Base-by-base conservation (phyloP, 2,797 vertebrate genomes). In the Euthynnus affinis region DNA sequence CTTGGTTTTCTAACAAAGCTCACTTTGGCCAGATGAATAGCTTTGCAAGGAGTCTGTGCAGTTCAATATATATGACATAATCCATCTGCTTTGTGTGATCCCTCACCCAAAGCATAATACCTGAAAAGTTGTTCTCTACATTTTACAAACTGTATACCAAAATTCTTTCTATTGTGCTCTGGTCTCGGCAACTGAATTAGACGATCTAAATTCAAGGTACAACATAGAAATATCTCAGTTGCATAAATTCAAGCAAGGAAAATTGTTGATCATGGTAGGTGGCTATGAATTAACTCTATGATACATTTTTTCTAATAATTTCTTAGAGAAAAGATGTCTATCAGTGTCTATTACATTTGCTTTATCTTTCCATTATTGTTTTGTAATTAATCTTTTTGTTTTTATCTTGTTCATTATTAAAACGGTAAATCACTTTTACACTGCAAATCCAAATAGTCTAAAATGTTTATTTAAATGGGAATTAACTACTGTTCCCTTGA, bases 11-110 rank as follows among this genome's bases (percentile, higher is more conserved):
- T 29, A 25, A 78, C 29, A 14, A 23, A 17, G 68, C 67, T 72
- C 25, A 52, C 59, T 56, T 60, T 70, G 62, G 40, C 67, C 67
- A 58, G 58, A 72, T 58, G 32, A 71, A 57, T 13, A 71, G 51
- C 57, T 64, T 68, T 55, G 69, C 48, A 32, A 60, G 49, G 46
- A 32, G 7, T 34, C 23, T 44, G 14, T 0, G 46, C 6, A 7
- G 17, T 63, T 62, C 18, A n/a, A n/a, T n/a, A n/a, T n/a, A n/a
- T 57, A 68, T 58, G 32, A 52, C 51, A 60, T n/a, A 25, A 46
- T 64, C 34, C 8, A 9, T 49, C 42, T 62, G 9, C 40, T 67
- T 51, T 75, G 56, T 55, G n/a, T 66, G 10, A 68, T 58, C 27
- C 42, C 56, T 78, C 10, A 44, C 8, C 15, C 14, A 52, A 62